phyloP scores from a whole-genome alignment of 2,113 vertebrate species.

The Bufo gargarizans region DNA sequence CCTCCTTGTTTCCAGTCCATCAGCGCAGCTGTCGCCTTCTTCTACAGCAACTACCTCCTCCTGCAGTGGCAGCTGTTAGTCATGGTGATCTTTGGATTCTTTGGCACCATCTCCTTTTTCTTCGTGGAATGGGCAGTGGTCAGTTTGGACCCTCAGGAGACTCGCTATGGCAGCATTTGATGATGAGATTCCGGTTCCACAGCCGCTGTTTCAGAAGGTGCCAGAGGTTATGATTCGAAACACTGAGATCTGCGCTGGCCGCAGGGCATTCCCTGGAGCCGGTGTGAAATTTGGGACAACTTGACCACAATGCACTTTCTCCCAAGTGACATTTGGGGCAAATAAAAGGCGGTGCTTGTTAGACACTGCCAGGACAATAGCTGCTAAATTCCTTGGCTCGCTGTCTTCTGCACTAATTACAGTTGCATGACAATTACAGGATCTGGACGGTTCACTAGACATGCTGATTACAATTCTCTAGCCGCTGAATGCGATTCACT shows the following conservation, averaged over 20 bases:
- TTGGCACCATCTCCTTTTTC: slow-evolving; percentile 89
- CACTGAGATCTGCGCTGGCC: slow-evolving; percentile 6
- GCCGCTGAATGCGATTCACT: not conserved
- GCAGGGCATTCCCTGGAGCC: slow-evolving; percentile 8
- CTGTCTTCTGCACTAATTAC: not conserved
- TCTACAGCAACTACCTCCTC: slow-evolving; percentile 96
- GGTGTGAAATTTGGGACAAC: not conserved
- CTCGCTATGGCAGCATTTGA: slow-evolving; percentile 89
- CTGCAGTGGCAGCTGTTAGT: slow-evolving; percentile 97
- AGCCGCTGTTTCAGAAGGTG: not conserved
- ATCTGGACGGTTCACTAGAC: not conserved
- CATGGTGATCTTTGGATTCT: slow-evolving; percentile 84
- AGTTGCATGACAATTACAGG: slow-evolving; percentile 4
- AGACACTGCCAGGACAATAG: slow-evolving; percentile 10
- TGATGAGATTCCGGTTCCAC: fast-evolving
- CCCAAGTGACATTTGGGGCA: not conserved
- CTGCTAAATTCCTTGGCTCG: slow-evolving; percentile 18
- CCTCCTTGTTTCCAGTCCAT: slow-evolving; percentile 80
- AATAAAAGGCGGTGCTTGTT: not conserved
- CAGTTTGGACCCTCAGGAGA: slow-evolving; percentile 67
- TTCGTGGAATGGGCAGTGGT: slow-evolving; percentile 79
- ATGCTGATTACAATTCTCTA: not conserved
- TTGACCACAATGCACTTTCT: slow-evolving; percentile 30
- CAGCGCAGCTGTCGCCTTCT: slow-evolving; percentile 90
- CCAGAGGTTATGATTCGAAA: not conserved